Evolutionary conservation across 2,113 vertebrate genomes (phyloP), one percentile per base, ranked within the genome.

Genomic region (Melanerpes formicivorus): DNA sequence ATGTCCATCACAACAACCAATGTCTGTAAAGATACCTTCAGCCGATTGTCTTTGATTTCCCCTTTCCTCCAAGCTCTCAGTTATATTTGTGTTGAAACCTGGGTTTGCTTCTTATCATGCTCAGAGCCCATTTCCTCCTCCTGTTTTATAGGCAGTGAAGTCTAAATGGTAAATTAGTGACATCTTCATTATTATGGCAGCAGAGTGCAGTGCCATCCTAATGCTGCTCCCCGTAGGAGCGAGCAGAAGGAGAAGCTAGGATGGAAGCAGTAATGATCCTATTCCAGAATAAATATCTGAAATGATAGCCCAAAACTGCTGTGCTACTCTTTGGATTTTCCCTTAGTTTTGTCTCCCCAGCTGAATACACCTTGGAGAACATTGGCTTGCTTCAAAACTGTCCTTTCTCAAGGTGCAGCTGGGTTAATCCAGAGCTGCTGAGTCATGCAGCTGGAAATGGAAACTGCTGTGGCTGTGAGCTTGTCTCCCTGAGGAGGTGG

Each of bases 131-230:
- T 94, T 94, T 96, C 29, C 65, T 88, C 90, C 90, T 93, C 73
- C 96, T 88, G 69, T 85, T 95, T 91, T 88, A 96, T 73, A 65
- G 93, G 76, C 73, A 86, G 73, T 80, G 90, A 91, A 93, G 89
- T 78, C 87, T 89, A 84, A 93, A 91, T 88, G 89, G 87, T 91
- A 78, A 92, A 92, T 95, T 91, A 94, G 93, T 92, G 89, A 75
- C 79, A 78, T 75, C 90, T 88, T 84, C 91, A 54, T 95, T 92
- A 85, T 72, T 62, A 65, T 63, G 62, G 89, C 80, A 91, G 87
- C 11, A n/a, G 89, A 94, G 72, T 9, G 48, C 54, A 40, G 84
- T 84, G 84, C 87, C 82, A 85, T 90, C 34, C 76, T 75, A 54
- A 83, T 42, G 93, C 72, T 84, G 42, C 13, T 96, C 87, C 64